Evolutionary conservation across 2,113 vertebrate species (phyloP), one percentile per base, ranked within the genome.

Genomic region (Antennarius striatus): DNA sequence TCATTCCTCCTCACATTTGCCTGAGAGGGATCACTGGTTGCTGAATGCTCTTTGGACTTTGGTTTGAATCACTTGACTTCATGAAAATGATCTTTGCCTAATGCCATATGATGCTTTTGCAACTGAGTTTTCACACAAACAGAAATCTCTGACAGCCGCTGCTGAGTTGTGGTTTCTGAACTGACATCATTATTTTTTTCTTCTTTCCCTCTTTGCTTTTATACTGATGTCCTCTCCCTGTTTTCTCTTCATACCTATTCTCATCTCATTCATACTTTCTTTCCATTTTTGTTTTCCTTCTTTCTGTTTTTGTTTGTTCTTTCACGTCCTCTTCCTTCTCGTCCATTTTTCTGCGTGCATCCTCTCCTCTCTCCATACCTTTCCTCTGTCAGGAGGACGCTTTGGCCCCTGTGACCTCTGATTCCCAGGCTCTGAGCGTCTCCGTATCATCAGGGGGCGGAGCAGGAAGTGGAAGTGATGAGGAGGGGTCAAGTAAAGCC

Each of bases 1-100:
- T 84, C 85, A 83, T 76, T 68, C 82, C 86, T 87, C 88, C 81
- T 90, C 84, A 91, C 87, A 63, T 84, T 77, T 92, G 92, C 92
- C 86, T 93, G 92, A 90, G 89, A 90, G 66, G 86, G 78, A 86
- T 79, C 91, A 91, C 93, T 91, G 90, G 91, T 90, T 93, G 91
- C 81, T 86, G 92, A 92, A 92, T 92, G 92, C 90, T 90, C 72
- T 86, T 85, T 88, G 84, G 79, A 57, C 78, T 85, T 76, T 89
- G 89, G 81, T 89, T 90, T 89, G 90, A 86, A 80, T 90, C 88
- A 91, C 89, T 79, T 89, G 76, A 87, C 75, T 73, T 73, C 45
- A 47, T 84, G 81, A 69, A 75, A 71, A 71, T 58, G 50, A 60
- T 68, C 74, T 74, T 69, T 79, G 86, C 76, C 65, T 80, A 82